phyloP scores from a whole-genome alignment of 2,113 vertebrate species.

The Amphiprion ocellaris region DNA sequence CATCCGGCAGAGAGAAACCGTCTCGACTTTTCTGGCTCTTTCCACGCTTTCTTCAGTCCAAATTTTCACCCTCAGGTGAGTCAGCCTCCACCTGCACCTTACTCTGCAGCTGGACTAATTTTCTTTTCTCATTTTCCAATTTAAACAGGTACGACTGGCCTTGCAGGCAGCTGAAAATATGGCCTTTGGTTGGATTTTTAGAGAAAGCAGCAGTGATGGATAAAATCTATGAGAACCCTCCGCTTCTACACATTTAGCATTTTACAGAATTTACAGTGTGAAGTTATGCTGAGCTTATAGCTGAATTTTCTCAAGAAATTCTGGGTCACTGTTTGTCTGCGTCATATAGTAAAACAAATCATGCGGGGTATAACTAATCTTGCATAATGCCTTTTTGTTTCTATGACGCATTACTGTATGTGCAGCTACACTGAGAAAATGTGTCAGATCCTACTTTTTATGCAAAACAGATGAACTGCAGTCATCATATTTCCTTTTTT shows the following conservation, averaged over 20 bases:
- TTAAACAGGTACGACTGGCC: neutral
- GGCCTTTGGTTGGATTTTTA: neutral
- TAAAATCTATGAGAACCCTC: neutral
- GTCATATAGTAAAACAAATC: slow-evolving; percentile 23
- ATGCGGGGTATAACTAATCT: slow-evolving; percentile 14
- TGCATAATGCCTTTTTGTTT: slow-evolving; percentile 9
- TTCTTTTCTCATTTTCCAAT: slow-evolving; percentile 2
- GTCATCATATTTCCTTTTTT: neutral
- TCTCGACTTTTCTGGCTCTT: slow-evolving; percentile 88
- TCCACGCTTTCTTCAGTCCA: slow-evolving; percentile 89
- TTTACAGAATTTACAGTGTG: neutral
- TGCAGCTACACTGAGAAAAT: neutral
- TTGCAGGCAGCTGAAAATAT: neutral
- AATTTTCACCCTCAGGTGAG: slow-evolving; percentile 93
- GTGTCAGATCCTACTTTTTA: slow-evolving; percentile 2
- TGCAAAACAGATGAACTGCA: neutral
- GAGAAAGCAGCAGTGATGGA: neutral
- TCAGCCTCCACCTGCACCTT: slow-evolving; percentile 25
- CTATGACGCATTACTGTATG: neutral
- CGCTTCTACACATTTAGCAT: neutral
- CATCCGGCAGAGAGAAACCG: slow-evolving; percentile 89
- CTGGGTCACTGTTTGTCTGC: slow-evolving; percentile 23
- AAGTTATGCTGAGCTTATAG: slow-evolving; percentile 4
- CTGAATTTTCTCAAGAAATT: slow-evolving; percentile 1
- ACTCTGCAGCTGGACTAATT: neutral